phyloP scores from a whole-genome alignment of 2,113 vertebrate species.

The Enhydra lutris region DNA sequence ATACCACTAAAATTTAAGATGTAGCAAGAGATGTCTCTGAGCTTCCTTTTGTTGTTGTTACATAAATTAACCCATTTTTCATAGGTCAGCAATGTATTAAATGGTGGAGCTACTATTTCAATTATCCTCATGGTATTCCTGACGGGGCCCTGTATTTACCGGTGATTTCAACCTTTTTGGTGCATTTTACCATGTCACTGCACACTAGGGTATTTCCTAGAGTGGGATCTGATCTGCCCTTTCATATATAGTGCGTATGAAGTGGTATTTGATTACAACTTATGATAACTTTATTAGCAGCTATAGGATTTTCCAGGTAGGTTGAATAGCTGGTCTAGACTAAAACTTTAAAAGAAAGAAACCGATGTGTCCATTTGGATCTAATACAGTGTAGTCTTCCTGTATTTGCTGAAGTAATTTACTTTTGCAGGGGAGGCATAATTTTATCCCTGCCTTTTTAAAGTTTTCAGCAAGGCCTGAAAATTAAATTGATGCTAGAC shows the following conservation, averaged over 20 bases:
- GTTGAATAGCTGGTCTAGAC: neutral
- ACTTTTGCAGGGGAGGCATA: neutral
- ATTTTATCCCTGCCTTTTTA: neutral
- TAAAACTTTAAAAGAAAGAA: neutral
- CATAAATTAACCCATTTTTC: neutral
- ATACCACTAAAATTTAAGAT: neutral
- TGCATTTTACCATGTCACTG: neutral
- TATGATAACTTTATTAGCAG: neutral
- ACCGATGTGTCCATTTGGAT: neutral
- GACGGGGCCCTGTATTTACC: neutral
- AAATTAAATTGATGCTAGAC: neutral
- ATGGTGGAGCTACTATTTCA: neutral
- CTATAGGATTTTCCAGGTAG: neutral
- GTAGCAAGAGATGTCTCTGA: neutral
- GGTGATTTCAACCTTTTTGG: neutral
- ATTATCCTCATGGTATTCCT: neutral
- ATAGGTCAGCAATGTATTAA: neutral
- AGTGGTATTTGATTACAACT: neutral
- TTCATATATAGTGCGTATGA: neutral
- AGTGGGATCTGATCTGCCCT: neutral
- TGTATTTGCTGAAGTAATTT: neutral
- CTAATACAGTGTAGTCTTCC: neutral
- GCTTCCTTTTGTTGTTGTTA: neutral
- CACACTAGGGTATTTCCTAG: neutral
- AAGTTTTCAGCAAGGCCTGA: neutral